Conservation (phyloP, 2,113 vertebrate genomes). For the Pholis gunnellus region DNA sequence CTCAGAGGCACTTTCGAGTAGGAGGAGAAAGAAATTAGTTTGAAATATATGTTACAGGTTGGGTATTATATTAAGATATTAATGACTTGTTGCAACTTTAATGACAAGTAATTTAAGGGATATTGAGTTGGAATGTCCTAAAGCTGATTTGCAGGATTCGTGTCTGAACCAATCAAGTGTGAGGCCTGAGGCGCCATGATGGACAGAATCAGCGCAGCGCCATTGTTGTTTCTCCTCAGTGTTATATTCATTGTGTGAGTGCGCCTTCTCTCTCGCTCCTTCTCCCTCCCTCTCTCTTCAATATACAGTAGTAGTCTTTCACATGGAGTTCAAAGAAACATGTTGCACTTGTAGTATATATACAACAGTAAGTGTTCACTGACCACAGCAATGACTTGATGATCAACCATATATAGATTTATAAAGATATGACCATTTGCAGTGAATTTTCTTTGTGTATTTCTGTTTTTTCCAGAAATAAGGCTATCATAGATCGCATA, state of each 20-base stretch:
- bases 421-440: neutral
- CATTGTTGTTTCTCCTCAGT: neutral
- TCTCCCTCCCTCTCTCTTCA: neutral
- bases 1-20: neutral
- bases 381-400: neutral
- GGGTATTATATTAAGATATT: constrained; percentile 36
- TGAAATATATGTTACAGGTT: constrained; percentile 18
- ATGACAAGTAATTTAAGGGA: constrained; percentile 31
- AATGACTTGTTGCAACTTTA: constrained; percentile 61
- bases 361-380: neutral
- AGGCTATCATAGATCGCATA: neutral
- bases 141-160: constrained; percentile 31
- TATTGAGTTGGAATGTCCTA: constrained; percentile 33
- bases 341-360: neutral
- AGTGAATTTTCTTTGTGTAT: neutral
- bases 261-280: neutral
- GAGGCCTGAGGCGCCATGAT: constrained; percentile 10
- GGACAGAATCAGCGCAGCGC: constrained; percentile 1
- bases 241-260: neutral
- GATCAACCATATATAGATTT: neutral
- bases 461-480: neutral
- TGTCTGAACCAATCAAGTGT: constrained; percentile 27
- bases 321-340: neutral
- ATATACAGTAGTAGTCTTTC: neutral
- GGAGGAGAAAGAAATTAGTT: constrained; percentile 4